These are phyloP conservation scores for Anoplopoma fimbria DNA, from an alignment of 2,113 vertebrate species.

Conservation along the genomic window DNA sequence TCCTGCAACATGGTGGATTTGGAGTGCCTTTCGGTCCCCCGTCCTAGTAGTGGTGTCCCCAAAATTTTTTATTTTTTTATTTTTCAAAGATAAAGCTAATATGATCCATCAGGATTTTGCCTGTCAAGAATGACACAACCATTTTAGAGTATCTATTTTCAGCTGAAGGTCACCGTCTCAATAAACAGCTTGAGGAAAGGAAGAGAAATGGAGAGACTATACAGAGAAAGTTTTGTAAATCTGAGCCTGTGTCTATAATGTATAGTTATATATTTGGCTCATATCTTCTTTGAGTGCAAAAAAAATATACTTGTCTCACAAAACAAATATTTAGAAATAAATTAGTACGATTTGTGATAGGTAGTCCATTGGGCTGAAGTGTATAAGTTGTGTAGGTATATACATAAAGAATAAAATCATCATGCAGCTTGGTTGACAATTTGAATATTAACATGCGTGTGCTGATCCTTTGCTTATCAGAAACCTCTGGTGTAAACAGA, in stretches of 20 bases:
- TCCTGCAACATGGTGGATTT: neutral
- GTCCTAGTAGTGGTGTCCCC: neutral
- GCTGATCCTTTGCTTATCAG: neutral
- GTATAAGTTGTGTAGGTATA: neutral
- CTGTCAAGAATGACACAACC: conserved; percentile 39
- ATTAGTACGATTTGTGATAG: neutral
- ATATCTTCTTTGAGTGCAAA: neutral
- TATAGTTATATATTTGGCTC: neutral
- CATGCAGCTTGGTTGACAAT: neutral
- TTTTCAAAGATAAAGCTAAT: conserved; percentile 15
- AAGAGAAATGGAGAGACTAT: conserved; percentile 17
- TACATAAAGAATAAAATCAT: neutral
- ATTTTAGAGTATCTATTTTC: conserved; percentile 50
- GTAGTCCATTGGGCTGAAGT: neutral
- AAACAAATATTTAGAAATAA: neutral
- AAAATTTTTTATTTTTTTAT: neutral
- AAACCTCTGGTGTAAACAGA: neutral
- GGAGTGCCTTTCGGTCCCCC: neutral
- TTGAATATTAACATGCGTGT: neutral
- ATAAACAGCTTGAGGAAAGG: conserved; percentile 22
- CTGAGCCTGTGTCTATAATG: neutral
- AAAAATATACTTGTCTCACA: neutral
- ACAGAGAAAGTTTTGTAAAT: neutral
- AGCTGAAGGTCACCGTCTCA: conserved; percentile 65
- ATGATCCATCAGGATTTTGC: conserved; percentile 20